Base-by-base conservation (phyloP, 2,113 vertebrate species). In the Etheostoma spectabile region DNA sequence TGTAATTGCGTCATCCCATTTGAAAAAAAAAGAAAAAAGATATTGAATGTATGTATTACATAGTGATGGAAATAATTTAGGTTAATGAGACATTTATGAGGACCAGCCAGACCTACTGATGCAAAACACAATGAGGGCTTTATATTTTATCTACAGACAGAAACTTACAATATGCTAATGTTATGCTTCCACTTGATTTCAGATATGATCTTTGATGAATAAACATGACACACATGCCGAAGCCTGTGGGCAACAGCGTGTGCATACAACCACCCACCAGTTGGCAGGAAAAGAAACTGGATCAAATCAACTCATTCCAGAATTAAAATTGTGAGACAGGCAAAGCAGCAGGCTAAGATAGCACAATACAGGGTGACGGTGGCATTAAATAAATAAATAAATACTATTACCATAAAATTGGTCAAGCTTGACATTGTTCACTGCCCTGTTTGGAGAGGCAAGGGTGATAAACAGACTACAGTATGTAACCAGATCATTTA, bases 101-200 rank as follows among this genome's bases (percentile, higher is more conserved):
- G 49, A 57, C 48, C 8, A 78, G 24, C 14, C 46, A 70, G 65
- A 77, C 57, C 16, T 79, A 30, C 48, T 19, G 24, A 53, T 53
- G 60, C 48, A 67, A 30, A 77, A 73, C 53, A 77, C 14, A 74
- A 42, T 64, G 69, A 48, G 8, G 24, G 45, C 61, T 69, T 84
- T 69, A 35, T 83, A 72, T 70, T 85, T 82, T 74, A 79, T 63
- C 59, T 62, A 78, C 69, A 48, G 46, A 82, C 56, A 83, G 80
- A 91, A 86, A 84, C 89, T 74, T 78, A 87, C 82, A 89, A 83
- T 87, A 91, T 89, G 89, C 85, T 66, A 91, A 92, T 88, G 81
- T 64, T 87, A 67, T 45, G 69, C 87, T 91, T 88, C 74, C 80
- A 90, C 87, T 93, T 90, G 84, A 92, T 90, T 87, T 78, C 52